Evolutionary conservation across 2,113 vertebrate genomes (phyloP).

Genomic region (Petrocephalus microphthalmus): DNA sequence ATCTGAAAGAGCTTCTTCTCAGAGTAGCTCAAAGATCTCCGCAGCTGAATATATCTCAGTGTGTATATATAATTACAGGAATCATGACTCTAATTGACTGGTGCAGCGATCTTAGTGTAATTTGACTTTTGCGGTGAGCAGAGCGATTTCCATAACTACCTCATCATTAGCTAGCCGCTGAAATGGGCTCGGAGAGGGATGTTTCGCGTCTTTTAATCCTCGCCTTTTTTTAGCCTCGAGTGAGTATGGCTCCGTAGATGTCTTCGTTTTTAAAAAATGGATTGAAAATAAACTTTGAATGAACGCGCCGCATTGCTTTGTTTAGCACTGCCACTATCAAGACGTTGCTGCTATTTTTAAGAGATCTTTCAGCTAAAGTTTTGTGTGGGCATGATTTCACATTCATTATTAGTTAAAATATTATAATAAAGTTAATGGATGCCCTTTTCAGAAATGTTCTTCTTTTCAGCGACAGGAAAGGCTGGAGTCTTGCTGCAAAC

Average conservation of each 20-base stretch:
- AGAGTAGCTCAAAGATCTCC: background rate
- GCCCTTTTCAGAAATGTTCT: background rate
- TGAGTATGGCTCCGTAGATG: background rate
- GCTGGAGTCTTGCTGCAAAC: background rate
- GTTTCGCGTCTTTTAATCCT: background rate
- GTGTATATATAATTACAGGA: background rate
- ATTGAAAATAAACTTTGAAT: background rate
- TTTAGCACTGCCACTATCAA: background rate
- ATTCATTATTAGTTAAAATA: background rate
- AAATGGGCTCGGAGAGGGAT: background rate
- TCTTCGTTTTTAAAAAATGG: background rate
- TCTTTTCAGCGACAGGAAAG: no score
- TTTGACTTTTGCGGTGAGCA: background rate
- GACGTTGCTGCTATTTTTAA: background rate
- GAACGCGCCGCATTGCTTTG: background rate
- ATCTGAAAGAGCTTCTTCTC: background rate
- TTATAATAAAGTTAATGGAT: background rate
- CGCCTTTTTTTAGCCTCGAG: background rate
- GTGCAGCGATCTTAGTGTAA: background rate
- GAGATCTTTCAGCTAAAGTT: background rate
- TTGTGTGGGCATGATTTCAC: background rate
- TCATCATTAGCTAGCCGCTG: background rate
- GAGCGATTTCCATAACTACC: background rate
- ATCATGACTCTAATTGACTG: slow-evolving; percentile 2
- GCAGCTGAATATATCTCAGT: background rate